Percentiles rank a stretch among this genome's conserved stretches.
Conservation (phyloP, 2,113 vertebrate species). For the Oriolus oriolus region DNA sequence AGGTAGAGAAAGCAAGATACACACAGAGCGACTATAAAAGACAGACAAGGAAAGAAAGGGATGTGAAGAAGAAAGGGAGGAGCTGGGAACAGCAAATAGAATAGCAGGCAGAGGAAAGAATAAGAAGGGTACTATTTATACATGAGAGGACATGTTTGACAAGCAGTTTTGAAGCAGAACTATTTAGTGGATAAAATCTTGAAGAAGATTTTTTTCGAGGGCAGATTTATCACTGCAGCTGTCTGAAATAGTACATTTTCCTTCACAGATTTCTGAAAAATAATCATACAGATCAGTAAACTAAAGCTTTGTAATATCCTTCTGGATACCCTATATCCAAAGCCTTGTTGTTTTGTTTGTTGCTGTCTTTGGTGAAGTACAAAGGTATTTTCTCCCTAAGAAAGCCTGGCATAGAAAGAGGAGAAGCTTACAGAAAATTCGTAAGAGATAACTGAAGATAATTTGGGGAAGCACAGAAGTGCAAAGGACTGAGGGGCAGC, state of each 20-base stretch:
- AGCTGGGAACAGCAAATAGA: conserved; percentile 5
- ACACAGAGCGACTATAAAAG: background rate
- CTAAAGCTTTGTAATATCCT: background rate
- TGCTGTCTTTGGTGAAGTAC: background rate
- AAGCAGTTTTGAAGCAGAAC: conserved; percentile 15
- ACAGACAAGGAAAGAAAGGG: background rate
- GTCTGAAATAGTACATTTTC: background rate
- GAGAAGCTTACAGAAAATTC: background rate
- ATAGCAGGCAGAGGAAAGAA: background rate
- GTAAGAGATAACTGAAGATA: background rate
- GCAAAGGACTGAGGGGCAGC: background rate
- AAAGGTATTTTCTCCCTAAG: background rate
- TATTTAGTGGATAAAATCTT: conserved; percentile 26
- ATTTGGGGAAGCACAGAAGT: background rate
- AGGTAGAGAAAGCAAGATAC: background rate
- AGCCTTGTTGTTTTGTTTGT: background rate
- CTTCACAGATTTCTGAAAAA: background rate
- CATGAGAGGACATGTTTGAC: background rate
- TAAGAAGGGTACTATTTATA: conserved; percentile 14
- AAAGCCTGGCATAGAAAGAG: background rate
- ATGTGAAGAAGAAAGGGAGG: background rate
- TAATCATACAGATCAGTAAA: background rate
- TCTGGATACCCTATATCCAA: background rate
- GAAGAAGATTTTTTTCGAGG: background rate
- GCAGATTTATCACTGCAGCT: background rate